Conservation (phyloP, 2,888 invertebrate genomes). For the Hyles lineata region DNA sequence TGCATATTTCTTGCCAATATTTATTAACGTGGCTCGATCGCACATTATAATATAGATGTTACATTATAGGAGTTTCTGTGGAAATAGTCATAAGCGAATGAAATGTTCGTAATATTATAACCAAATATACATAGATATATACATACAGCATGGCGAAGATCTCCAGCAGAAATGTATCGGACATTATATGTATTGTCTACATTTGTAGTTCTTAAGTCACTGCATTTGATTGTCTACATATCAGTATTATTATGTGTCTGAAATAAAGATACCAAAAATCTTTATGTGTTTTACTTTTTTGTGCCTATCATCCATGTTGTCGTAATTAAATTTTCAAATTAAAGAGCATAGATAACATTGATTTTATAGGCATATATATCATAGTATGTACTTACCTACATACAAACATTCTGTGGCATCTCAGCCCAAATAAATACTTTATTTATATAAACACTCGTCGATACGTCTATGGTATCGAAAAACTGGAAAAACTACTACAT, state of each 20-base stretch:
- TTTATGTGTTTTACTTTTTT: not conserved
- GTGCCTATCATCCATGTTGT: too few relatives aligned
- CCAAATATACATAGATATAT: not conserved
- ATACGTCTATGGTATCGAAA: too few relatives aligned
- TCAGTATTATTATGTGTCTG: constrained; percentile 10
- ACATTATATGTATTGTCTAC: not conserved
- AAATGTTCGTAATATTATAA: not conserved
- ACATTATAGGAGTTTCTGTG: not conserved
- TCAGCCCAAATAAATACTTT: too few relatives aligned
- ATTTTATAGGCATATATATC: too few relatives aligned
- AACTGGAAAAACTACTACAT: too few relatives aligned
- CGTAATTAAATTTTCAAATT: too few relatives aligned
- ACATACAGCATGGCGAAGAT: not conserved
- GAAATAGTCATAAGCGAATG: not conserved
- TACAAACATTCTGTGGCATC: too few relatives aligned
- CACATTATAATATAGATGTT: not conserved
- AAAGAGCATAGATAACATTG: too few relatives aligned
- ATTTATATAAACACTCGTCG: too few relatives aligned
- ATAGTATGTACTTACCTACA: too few relatives aligned
- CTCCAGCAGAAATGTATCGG: not conserved
- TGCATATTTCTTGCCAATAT: not conserved
- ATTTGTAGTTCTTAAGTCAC: not conserved
- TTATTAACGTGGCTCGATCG: not conserved
- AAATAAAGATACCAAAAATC: constrained; percentile 1
- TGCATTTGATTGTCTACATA: not conserved